Conservation (phyloP, 2,113 vertebrate genomes). For the Pterocles gutturalis region DNA sequence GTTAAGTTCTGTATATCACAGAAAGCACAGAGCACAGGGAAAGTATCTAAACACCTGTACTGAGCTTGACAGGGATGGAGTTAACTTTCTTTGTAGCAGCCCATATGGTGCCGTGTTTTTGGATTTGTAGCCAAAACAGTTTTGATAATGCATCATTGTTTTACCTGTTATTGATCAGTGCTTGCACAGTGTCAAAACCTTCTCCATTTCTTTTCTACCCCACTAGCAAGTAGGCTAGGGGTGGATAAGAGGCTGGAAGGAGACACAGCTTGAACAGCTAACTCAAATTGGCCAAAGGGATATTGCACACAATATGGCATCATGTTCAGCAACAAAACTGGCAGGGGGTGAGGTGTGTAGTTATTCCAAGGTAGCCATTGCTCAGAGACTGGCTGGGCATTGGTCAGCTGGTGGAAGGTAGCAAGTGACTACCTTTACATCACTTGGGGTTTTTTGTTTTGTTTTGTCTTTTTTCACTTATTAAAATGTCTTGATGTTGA, state of each 20-base stretch:
- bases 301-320: not conserved
- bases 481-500: not conserved
- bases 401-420: not conserved
- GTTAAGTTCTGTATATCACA: not conserved
- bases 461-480: not conserved
- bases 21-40: not conserved
- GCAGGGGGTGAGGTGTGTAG: accelerated
- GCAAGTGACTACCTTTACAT: not conserved
- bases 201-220: not conserved
- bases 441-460: not conserved
- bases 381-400: not conserved
- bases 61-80: not conserved
- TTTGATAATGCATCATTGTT: not conserved
- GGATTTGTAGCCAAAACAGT: not conserved
- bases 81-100: not conserved
- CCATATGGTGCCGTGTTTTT: not conserved
- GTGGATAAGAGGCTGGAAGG: not conserved
- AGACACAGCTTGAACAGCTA: not conserved
- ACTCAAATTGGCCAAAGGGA: not conserved
- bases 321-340: not conserved
- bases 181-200: not conserved
- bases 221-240: not conserved
- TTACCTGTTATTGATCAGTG: not conserved
- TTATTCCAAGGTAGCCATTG: not conserved
- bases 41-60: not conserved